phyloP scores from a whole-genome alignment of 2,797 vertebrate genomes.

The Ptychobarbus kaznakovi region DNA sequence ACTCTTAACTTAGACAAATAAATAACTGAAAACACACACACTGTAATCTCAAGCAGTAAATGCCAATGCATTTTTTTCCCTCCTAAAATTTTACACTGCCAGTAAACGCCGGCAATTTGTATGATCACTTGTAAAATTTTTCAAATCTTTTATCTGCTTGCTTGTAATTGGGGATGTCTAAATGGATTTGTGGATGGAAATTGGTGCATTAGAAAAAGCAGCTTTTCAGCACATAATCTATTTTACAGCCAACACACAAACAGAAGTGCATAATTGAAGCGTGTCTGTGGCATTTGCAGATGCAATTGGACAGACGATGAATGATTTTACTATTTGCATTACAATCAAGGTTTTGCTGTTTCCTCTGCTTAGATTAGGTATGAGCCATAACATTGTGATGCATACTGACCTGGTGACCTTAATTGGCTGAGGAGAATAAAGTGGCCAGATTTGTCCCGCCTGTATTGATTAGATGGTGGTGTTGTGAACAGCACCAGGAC shows the following conservation, averaged over 20 bases:
- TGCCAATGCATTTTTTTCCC: conserved; percentile 1
- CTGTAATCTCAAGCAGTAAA: neutral
- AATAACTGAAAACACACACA: neutral
- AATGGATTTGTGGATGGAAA: conserved; percentile 58
- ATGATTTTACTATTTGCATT: conserved; percentile 52
- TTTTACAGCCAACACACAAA: conserved; percentile 52
- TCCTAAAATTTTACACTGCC: conserved; percentile 17
- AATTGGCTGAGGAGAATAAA: conserved; percentile 27
- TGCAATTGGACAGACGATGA: conserved; percentile 39
- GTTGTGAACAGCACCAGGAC: conserved; percentile 17
- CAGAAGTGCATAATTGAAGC: conserved; percentile 50
- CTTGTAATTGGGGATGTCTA: conserved; percentile 40
- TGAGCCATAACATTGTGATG: neutral
- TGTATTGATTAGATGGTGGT: conserved; percentile 50
- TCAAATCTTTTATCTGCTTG: conserved; percentile 2
- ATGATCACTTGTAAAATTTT: conserved; percentile 39
- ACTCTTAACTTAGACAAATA: neutral
- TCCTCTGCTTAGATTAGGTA: conserved; percentile 14
- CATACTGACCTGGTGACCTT: conserved; percentile 39
- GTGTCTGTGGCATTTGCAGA: conserved; percentile 37
- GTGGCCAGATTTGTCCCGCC: conserved; percentile 29
- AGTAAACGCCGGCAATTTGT: conserved; percentile 22
- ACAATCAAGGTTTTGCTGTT: conserved; percentile 31
- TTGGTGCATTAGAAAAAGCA: conserved; percentile 49
- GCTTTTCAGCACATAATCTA: conserved; percentile 53